Percentiles rank a stretch among this genome's conserved stretches.
phyloP scores from a whole-genome alignment of 2,113 vertebrate genomes.

The Calyptommatus sinebrachiatus region DNA sequence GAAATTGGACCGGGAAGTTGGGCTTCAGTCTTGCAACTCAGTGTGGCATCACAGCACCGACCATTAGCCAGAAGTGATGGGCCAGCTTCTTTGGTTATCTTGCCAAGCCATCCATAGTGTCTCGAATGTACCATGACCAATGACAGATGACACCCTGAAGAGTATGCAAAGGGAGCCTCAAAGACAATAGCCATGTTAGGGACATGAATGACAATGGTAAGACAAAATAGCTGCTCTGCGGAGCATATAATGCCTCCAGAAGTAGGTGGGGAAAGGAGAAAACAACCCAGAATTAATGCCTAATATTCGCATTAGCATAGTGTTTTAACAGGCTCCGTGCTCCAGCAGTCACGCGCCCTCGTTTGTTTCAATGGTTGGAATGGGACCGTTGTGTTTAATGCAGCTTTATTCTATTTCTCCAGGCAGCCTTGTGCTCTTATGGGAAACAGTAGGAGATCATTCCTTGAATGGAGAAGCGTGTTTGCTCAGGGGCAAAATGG shows the following conservation, averaged over 20 bases:
- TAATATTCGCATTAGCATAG: background rate
- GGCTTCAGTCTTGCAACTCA: background rate
- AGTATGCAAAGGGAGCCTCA: rapidly evolving
- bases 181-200: background rate
- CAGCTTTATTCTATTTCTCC: conserved; percentile 66
- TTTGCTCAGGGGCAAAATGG: conserved; percentile 78
- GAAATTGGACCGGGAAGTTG: rapidly evolving
- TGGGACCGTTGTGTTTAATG: conserved; percentile 61
- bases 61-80: background rate
- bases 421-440: conserved; percentile 66
- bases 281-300: conserved; percentile 16
- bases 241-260: background rate
- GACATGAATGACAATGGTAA: background rate
- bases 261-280: background rate
- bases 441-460: conserved; percentile 77
- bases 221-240: background rate
- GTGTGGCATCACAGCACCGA: background rate
- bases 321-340: conserved; percentile 18
- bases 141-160: rapidly evolving
- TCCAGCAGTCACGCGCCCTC: conserved; percentile 24
- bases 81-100: background rate
- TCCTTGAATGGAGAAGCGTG: conserved; percentile 69
- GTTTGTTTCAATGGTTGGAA: conserved; percentile 59
- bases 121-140: rapidly evolving
- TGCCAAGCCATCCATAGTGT: background rate